phyloP scores from a whole-genome alignment of 2,113 vertebrate genomes.

The Psophia crepitans region DNA sequence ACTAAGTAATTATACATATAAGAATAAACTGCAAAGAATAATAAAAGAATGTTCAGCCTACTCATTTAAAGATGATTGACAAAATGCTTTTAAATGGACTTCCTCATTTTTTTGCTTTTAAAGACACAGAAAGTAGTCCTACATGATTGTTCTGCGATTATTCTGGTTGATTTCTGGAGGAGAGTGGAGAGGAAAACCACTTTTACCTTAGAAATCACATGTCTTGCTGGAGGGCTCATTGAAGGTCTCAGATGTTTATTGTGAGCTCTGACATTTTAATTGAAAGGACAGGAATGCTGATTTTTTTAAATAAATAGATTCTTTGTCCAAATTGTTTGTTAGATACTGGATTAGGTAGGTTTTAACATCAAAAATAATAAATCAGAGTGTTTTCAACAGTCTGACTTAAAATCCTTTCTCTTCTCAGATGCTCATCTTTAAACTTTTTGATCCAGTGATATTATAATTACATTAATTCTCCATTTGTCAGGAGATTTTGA shows the following conservation, averaged over 20 bases:
- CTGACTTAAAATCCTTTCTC: neutral
- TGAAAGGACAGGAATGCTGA: neutral
- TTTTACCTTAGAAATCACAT: neutral
- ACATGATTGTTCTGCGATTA: neutral
- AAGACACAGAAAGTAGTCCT: neutral
- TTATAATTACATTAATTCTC: slow-evolving; percentile 28
- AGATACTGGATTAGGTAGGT: neutral
- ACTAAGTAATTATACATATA: neutral
- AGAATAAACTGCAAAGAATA: neutral
- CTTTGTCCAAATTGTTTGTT: neutral
- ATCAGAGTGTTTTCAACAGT: neutral
- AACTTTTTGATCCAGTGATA: neutral
- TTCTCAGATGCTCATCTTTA: slow-evolving; percentile 2
- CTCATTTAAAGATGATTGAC: neutral
- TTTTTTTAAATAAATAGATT: neutral
- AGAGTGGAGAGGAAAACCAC: neutral
- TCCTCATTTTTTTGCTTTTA: neutral
- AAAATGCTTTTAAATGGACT: neutral
- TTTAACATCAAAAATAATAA: neutral
- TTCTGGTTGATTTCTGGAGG: neutral
- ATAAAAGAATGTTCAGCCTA: neutral
- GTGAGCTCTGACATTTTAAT: slow-evolving; percentile 7
- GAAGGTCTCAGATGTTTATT: neutral
- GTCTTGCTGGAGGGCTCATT: neutral
- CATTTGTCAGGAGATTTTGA: neutral